A percentile compares a stretch with the other conserved stretches of the same genome.
These are phyloP conservation scores for Drosophila sordidapex DNA, from an alignment of 2,888 invertebrate species.

Conservation along the genomic window DNA sequence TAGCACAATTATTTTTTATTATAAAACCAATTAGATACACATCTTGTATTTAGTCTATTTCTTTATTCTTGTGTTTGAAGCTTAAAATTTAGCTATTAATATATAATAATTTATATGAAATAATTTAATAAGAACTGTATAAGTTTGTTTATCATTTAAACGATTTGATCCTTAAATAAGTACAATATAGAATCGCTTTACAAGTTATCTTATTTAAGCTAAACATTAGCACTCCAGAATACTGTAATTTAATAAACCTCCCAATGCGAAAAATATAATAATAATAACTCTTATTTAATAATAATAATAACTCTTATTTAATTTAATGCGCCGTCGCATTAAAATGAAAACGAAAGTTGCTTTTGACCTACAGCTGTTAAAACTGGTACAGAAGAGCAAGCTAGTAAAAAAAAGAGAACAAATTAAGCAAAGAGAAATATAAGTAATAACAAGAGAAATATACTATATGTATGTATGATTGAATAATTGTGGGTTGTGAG, in stretches of 20 bases:
- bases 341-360: conserved; percentile 70
- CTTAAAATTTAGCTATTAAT: neutral
- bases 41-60: neutral
- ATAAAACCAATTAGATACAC: too few relatives aligned
- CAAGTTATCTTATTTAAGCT: neutral
- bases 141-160: neutral
- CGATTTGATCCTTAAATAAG: neutral
- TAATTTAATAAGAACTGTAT: neutral
- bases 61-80: neutral
- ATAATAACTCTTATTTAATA: neutral
- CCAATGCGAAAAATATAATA: neutral
- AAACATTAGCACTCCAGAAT: neutral
- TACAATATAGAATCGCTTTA: neutral
- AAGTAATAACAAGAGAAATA: conserved; percentile 18
- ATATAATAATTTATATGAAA: neutral
- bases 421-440: conserved; percentile 3
- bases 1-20: neutral
- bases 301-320: neutral
- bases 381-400: conserved; percentile 53
- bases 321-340: conserved; percentile 49
- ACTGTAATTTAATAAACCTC: neutral
- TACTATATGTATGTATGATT: neutral
- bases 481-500: conserved; percentile 12
- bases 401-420: conserved; percentile 23
- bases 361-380: conserved; percentile 57